These are phyloP conservation scores for Thaumetopoea pityocampa DNA, from an alignment of 1,140 invertebrate genomes.

Conservation along the genomic window DNA sequence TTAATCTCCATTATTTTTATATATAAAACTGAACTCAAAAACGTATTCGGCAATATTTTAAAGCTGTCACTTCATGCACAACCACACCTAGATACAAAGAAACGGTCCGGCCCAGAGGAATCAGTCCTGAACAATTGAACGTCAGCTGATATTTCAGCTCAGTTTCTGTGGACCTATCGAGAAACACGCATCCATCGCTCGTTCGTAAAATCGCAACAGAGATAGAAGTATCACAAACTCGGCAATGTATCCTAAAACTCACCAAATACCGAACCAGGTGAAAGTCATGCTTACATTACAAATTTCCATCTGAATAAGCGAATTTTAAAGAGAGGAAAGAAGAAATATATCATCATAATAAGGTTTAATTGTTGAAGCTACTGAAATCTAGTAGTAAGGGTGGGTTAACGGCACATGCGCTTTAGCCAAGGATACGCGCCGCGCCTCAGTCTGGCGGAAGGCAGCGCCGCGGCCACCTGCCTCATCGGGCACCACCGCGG, in stretches of 20 bases:
- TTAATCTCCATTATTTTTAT: too few species aligned
- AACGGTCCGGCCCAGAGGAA: constrained; percentile 17
- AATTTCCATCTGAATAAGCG: constrained; percentile 5
- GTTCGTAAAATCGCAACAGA: constrained; percentile 12
- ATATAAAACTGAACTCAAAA: too few species aligned
- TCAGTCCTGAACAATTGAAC: constrained; percentile 6
- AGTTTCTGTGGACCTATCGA: constrained; percentile 4
- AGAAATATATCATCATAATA: constrained; percentile 40
- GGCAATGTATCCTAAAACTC: constrained; percentile 16
- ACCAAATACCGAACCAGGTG: background rate
- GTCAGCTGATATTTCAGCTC: constrained; percentile 15
- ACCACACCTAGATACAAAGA: constrained; percentile 44
- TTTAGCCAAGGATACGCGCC: constrained; percentile 59
- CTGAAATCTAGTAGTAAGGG: constrained; percentile 55
- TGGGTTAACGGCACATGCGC: constrained; percentile 52
- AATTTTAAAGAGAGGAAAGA: constrained; percentile 6
- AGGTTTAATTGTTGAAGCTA: constrained; percentile 40
- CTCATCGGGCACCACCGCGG: constrained; percentile 21
- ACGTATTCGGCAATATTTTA: too few species aligned
- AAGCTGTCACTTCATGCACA: constrained; percentile 42
- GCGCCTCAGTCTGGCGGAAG: constrained; percentile 66
- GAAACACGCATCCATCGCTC: constrained; percentile 16
- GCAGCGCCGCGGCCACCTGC: constrained; percentile 54
- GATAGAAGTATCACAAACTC: constrained; percentile 20
- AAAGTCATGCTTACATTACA: constrained; percentile 7